Evolutionary conservation across 2,888 invertebrate species (phyloP), one percentile per base, ranked within the genome.

Genomic region (Drosophila kuntzei): DNA sequence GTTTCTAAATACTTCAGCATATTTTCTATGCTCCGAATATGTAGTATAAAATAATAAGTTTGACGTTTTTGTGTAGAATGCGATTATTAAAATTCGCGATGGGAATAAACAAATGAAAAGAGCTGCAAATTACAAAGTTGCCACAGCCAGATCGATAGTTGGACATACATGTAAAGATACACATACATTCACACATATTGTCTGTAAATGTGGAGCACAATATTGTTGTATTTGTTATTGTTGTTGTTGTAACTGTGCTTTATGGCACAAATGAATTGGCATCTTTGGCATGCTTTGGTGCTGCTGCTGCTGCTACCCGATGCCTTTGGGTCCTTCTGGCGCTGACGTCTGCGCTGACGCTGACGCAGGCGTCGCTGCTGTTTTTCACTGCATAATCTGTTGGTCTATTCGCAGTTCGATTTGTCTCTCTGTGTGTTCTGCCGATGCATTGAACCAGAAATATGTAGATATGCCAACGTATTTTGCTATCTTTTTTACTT

Each of bases 381-480:
- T 29, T 50, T 60, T 47, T 27, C 55, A 46, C 22, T 25, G 51
- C 59, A 64, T 67, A 77, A 65, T 68, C 59, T 73, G 50, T 37
- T 65, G 51, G 67, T 46, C 57, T 44, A 37, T 53, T 47, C 49
- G 49, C 39, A 25, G 25, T 57, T 61, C 37, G 54, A 47, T 71
- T 58, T 64, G 22, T 36, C 20, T 54, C 20, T 16, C 14, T 34
- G 16, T 60, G 57, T 50, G 57, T 64, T 55, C 55, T 69, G 60
- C 50, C 50, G 49, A 85, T 85, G 88, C 83, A 83, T 88, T 83
- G 83, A 86, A 79, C 88, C 86, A 88, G 77, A 83, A 88, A 86
- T 85, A 76, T 82, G 88, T 71, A 82, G 88, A 83, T 83, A 83
- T 82, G 72, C 66, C 81, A 77, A 79, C 67, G 67, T 71, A 79